A percentile compares a stretch with the other conserved stretches of the same genome.
phyloP scores from a whole-genome alignment of 2,797 vertebrate species.

The Cryptoprocta ferox region DNA sequence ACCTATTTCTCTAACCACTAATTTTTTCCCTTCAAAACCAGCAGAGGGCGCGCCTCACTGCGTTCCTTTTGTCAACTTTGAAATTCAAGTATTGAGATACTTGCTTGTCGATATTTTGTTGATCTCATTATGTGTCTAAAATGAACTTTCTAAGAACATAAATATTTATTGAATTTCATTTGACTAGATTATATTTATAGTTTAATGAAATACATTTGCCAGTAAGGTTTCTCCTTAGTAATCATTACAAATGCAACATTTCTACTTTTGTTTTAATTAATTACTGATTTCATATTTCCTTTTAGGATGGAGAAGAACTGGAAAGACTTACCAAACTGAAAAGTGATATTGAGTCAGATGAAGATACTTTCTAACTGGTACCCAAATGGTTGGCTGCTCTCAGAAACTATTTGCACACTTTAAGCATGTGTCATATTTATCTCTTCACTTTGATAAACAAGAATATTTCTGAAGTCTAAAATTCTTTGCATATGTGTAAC shows the following conservation, averaged over 20 bases:
- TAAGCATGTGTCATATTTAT: slow-evolving; percentile 46
- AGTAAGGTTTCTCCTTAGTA: neutral
- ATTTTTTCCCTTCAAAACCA: slow-evolving; percentile 50
- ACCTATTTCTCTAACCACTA: neutral
- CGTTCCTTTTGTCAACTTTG: neutral
- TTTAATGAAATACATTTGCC: slow-evolving; percentile 23
- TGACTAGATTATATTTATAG: neutral
- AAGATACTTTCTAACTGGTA: slow-evolving; percentile 88
- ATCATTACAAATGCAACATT: slow-evolving; percentile 19
- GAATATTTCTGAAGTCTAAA: slow-evolving; percentile 31
- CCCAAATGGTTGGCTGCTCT: slow-evolving; percentile 24
- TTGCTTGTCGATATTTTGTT: neutral
- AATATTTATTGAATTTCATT: neutral
- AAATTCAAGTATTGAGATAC: neutral
- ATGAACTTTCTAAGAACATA: slow-evolving; percentile 16
- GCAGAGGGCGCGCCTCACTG: slow-evolving; percentile 76
- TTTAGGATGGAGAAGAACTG: slow-evolving; percentile 96
- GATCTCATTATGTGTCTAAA: neutral
- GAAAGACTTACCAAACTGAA: slow-evolving; percentile 92
- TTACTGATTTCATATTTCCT: slow-evolving; percentile 72
- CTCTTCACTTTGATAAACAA: slow-evolving; percentile 65
- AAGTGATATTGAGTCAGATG: slow-evolving; percentile 94
- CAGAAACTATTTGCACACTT: slow-evolving; percentile 42
- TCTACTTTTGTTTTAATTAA: slow-evolving; percentile 27
- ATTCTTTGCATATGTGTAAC: slow-evolving; percentile 50